A percentile compares a stretch with the other conserved stretches of the same genome.
These are phyloP conservation scores for Hippopotamyrus pictus DNA, from an alignment of 2,797 vertebrate genomes.

Conservation along the genomic window DNA sequence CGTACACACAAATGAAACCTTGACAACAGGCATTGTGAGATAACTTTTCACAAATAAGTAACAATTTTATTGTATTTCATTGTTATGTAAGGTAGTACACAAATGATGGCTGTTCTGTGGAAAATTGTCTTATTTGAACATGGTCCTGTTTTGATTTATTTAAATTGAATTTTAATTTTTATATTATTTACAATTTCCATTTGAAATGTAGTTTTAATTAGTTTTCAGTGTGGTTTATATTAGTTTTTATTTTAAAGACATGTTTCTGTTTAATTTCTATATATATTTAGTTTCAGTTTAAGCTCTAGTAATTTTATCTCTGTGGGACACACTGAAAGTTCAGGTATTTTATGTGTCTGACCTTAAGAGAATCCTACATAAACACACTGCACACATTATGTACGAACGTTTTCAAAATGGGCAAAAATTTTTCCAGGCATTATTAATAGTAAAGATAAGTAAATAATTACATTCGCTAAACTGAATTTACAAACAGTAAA, in stretches of 20 bases:
- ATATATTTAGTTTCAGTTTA: neutral
- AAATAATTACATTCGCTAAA: neutral
- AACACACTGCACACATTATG: neutral
- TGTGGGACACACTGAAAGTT: neutral
- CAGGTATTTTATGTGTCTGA: neutral
- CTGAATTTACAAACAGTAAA: neutral
- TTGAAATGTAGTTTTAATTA: neutral
- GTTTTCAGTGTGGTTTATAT: neutral
- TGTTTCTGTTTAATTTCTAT: neutral
- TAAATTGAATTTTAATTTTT: neutral
- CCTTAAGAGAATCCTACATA: neutral
- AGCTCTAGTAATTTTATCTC: neutral
- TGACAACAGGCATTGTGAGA: neutral
- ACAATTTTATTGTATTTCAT: neutral
- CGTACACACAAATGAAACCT: neutral
- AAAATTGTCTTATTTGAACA: neutral
- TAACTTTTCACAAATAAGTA: neutral
- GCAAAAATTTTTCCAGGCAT: neutral
- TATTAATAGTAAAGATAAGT: neutral
- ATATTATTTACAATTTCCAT: neutral
- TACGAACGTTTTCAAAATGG: neutral
- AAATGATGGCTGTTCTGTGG: neutral
- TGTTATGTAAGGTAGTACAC: neutral
- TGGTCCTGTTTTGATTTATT: neutral
- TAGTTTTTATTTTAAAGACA: neutral